Evolutionary conservation across 2,113 vertebrate species (phyloP).

Genomic region (Petroica traversi): DNA sequence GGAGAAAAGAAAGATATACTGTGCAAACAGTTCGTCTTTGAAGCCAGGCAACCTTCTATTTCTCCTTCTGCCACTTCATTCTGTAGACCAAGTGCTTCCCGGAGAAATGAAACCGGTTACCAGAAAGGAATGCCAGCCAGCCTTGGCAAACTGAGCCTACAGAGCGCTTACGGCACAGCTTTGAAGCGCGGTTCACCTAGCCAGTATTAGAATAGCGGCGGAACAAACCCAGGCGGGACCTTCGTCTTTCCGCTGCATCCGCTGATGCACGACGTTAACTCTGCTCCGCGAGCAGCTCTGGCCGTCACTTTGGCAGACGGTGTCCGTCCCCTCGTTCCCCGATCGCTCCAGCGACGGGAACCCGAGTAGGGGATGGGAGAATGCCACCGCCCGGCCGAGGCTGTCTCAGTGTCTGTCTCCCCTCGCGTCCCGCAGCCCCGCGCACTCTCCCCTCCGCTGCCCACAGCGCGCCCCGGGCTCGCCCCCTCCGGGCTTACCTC

Average conservation of each 20-base stretch:
- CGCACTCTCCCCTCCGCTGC: not conserved
- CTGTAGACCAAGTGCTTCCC: not conserved
- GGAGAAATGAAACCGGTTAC: not conserved
- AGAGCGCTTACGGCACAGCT: not conserved
- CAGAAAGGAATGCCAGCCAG: not conserved
- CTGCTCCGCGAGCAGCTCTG: not conserved
- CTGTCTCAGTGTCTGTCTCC: not conserved
- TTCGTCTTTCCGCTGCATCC: not conserved
- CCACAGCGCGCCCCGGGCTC: not conserved
- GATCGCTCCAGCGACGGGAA: not conserved
- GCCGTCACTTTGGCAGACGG: not conserved
- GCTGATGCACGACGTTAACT: not conserved
- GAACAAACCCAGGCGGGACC: not conserved
- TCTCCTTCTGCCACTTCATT: not conserved
- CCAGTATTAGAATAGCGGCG: not conserved
- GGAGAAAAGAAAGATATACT: not conserved
- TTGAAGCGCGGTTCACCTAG: not conserved
- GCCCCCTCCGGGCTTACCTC: slow-evolving; percentile 74
- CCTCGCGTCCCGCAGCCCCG: not conserved
- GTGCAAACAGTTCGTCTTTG: not conserved
- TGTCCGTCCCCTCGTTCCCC: not conserved
- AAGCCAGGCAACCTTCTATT: not conserved
- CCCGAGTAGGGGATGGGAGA: not conserved
- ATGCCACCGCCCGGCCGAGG: not conserved
- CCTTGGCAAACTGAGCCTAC: not conserved